These are phyloP conservation scores for Pygoscelis antarcticus DNA, from an alignment of 2,113 vertebrate genomes.

Conservation along the genomic window DNA sequence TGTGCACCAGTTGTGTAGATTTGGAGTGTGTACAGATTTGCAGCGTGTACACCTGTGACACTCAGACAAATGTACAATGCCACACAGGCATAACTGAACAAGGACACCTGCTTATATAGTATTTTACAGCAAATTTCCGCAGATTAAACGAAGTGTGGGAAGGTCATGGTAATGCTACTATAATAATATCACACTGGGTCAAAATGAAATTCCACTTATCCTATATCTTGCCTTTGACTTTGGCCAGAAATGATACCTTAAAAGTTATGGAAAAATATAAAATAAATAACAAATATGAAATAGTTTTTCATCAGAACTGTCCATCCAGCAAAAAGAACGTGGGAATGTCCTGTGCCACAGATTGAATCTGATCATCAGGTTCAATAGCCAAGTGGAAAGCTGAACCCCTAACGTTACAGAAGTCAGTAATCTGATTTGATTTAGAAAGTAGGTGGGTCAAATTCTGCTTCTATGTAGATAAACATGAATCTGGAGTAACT, in stretches of 20 bases:
- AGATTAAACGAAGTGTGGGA: neutral
- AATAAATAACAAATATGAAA: neutral
- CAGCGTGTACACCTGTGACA: rapidly evolving
- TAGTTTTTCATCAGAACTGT: neutral
- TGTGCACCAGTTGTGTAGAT: neutral
- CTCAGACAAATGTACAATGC: neutral
- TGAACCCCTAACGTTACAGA: neutral
- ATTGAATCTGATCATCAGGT: neutral
- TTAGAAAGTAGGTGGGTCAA: neutral
- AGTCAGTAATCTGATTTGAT: neutral
- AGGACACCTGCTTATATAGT: rapidly evolving
- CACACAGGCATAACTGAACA: neutral
- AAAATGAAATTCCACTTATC: neutral
- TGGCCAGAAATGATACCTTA: neutral
- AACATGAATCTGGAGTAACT: neutral
- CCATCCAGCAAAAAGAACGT: neutral
- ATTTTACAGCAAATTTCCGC: neutral
- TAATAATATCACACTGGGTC: neutral
- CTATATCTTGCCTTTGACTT: neutral
- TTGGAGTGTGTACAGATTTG: neutral
- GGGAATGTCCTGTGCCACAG: neutral
- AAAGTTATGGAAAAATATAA: neutral
- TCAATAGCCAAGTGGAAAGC: neutral
- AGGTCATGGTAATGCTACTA: neutral
- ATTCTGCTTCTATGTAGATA: neutral